Evolutionary conservation across 2,797 vertebrate species (phyloP).

Genomic region (Mionectes olivaceus): DNA sequence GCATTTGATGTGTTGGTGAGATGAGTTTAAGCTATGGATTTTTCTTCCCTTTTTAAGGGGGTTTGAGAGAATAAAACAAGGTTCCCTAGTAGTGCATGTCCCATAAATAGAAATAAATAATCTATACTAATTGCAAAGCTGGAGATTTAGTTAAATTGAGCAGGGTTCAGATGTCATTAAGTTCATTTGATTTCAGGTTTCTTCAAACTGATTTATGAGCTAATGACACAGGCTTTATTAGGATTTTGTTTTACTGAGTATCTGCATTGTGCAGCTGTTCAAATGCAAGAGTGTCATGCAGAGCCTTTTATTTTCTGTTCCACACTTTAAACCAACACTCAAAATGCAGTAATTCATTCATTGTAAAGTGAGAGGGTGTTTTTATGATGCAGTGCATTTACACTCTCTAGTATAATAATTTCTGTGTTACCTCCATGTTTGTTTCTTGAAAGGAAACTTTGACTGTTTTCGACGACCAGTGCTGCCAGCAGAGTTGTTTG

Average conservation of each 20-base stretch:
- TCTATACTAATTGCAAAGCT: background rate
- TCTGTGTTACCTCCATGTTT: background rate
- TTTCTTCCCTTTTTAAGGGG: background rate
- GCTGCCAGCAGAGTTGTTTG: background rate
- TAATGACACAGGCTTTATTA: background rate
- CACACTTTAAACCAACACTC: background rate
- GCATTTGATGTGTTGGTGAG: background rate
- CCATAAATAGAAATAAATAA: background rate
- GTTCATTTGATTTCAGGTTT: background rate
- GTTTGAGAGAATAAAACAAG: background rate
- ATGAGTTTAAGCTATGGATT: background rate
- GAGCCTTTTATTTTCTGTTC: background rate
- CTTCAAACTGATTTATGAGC: background rate
- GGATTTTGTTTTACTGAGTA: background rate
- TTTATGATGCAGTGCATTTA: background rate
- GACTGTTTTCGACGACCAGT: background rate
- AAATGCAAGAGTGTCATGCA: background rate
- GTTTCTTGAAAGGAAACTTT: background rate
- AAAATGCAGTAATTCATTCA: background rate
- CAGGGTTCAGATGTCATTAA: too few relatives aligned
- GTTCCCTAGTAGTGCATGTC: background rate
- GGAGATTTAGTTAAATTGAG: background rate
- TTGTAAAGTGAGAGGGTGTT: background rate
- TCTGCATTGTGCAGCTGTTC: background rate
- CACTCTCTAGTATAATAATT: background rate